Percentiles rank a stretch among this genome's conserved stretches.
phyloP scores from a whole-genome alignment of 2,113 vertebrate genomes.

The Polyodon spathula region DNA sequence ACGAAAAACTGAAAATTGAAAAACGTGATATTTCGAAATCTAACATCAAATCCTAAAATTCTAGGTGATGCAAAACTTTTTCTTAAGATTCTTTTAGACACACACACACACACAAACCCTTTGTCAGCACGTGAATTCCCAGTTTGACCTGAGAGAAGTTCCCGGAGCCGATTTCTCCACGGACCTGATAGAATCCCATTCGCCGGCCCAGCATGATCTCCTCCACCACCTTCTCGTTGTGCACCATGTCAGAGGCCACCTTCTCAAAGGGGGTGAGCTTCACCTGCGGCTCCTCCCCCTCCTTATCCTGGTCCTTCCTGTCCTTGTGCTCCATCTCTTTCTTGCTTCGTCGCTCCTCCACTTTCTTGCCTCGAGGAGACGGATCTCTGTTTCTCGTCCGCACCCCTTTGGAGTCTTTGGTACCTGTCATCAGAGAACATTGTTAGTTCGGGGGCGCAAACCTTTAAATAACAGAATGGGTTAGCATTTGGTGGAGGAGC shows the following conservation, averaged over 20 bases:
- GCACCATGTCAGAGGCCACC: conserved; percentile 42
- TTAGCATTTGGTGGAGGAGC: too few relatives aligned
- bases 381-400: conserved; percentile 7
- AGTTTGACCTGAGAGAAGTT: conserved; percentile 60
- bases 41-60: background rate
- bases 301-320: background rate
- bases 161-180: conserved; percentile 51
- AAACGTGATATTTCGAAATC: too few relatives aligned
- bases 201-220: conserved; percentile 43
- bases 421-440: conserved; percentile 30
- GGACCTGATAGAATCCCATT: conserved; percentile 54
- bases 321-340: background rate
- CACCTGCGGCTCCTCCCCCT: conserved; percentile 15
- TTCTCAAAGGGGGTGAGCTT: conserved; percentile 35
- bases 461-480: too few relatives aligned
- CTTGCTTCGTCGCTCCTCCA: conserved; percentile 3
- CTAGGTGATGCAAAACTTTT: background rate
- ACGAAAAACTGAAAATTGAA: too few relatives aligned
- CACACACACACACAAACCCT: conserved; percentile 33
- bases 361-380: conserved; percentile 9
- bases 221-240: conserved; percentile 40
- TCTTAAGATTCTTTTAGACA: background rate
- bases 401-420: conserved; percentile 17
- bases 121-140: conserved; percentile 55
- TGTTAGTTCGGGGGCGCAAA: too few relatives aligned